A percentile compares a stretch with the other conserved stretches of the same genome.
Conservation (phyloP, 2,113 vertebrate genomes). For the Protobothrops flavoviridis region DNA sequence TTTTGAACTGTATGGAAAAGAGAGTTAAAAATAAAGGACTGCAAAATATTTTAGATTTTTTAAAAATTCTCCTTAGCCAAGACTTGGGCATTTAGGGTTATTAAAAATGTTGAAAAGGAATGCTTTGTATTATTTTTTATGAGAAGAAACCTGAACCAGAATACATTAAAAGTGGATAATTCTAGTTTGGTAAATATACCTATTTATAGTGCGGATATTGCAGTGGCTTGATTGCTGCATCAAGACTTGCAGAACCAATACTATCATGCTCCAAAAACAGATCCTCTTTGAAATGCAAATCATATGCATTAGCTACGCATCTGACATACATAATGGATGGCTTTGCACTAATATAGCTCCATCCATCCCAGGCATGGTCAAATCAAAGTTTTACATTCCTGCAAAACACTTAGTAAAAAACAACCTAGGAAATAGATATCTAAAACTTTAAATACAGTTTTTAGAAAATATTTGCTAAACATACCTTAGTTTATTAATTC, state of each 20-base stretch:
- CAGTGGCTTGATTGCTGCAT: neutral
- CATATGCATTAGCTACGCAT: neutral
- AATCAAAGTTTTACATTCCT: neutral
- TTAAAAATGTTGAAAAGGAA: neutral
- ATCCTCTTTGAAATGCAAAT: neutral
- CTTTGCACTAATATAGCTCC: no score
- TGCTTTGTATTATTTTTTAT: neutral
- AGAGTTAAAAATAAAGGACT: neutral
- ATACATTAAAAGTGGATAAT: neutral
- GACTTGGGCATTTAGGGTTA: neutral
- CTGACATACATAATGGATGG: neutral
- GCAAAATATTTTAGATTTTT: neutral
- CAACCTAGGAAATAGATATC: neutral
- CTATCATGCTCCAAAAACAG: neutral
- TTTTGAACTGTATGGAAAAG: neutral
- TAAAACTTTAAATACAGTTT: neutral
- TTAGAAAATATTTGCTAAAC: neutral
- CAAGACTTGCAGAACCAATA: neutral
- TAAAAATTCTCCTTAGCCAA: neutral
- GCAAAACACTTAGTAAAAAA: neutral
- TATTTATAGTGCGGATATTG: neutral
- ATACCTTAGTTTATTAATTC: neutral
- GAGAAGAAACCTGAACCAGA: neutral
- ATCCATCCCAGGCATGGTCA: neutral
- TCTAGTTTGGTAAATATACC: neutral